Percentiles rank a stretch among this genome's conserved stretches.
Evolutionary conservation across 2,888 invertebrate species (phyloP).

Genomic region (Dryococelus australis): DNA sequence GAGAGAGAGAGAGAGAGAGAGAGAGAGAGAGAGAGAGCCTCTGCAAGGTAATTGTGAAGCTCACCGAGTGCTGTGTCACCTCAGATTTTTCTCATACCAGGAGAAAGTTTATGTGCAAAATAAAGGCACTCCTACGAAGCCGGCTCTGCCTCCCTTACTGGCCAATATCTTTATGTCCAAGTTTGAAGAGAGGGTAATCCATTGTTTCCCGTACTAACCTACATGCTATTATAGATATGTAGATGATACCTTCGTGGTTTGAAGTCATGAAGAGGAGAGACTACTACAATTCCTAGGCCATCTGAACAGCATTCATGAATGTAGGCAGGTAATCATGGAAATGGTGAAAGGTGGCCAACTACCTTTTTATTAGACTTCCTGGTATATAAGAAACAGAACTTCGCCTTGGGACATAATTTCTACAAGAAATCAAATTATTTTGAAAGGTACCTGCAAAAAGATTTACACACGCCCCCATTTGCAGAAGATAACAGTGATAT

Average conservation of each 20-base stretch:
- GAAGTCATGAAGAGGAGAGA: not conserved
- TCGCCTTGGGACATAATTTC: not conserved
- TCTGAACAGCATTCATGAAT: not conserved
- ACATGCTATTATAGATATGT: not conserved
- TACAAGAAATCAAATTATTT: not conserved
- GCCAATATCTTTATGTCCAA: not conserved
- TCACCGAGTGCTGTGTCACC: constrained; percentile 5
- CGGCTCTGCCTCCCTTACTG: not conserved
- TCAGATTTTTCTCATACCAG: constrained; percentile 25
- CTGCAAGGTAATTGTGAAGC: not conserved
- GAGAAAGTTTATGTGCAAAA: constrained; percentile 29
- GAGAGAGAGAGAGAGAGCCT: too few relatives aligned
- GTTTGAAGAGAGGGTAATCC: not conserved
- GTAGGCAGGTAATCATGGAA: not conserved
- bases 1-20: too few relatives aligned
- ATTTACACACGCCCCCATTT: not conserved
- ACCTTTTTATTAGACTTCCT: not conserved
- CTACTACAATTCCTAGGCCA: not conserved
- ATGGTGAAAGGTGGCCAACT: not conserved
- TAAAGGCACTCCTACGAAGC: constrained; percentile 28
- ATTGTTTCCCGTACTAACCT: not conserved
- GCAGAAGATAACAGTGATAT: too few relatives aligned
- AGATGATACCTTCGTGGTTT: not conserved
- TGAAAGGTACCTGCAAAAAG: not conserved
- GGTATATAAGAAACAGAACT: not conserved